A percentile compares a stretch with the other conserved stretches of the same genome.
Evolutionary conservation across 1,140 invertebrate genomes (phyloP).

Genomic region (Telenomus remus): DNA sequence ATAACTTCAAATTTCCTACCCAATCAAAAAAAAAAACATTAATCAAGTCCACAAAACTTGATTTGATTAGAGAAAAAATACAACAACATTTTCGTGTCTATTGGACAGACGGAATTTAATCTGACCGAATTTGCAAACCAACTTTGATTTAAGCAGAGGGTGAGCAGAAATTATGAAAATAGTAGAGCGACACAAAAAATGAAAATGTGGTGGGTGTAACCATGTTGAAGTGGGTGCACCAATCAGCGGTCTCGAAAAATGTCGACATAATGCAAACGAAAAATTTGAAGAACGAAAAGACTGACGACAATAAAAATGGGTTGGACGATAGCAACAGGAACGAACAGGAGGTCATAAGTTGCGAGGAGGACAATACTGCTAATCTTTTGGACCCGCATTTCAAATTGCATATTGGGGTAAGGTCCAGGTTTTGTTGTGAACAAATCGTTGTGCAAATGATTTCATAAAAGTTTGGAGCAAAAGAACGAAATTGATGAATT

Average conservation of each 20-base stretch:
- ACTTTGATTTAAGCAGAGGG: too few species aligned
- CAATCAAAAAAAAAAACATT: too few species aligned
- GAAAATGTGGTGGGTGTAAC: constrained; percentile 52
- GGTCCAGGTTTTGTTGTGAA: background rate
- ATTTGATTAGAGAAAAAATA: too few species aligned
- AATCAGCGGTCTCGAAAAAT: constrained; percentile 66
- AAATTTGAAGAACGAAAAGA: constrained; percentile 15
- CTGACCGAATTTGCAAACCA: too few species aligned
- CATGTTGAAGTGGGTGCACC: constrained; percentile 75
- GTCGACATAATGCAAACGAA: constrained; percentile 51
- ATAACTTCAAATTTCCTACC: too few species aligned
- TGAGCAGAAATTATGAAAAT: too few species aligned
- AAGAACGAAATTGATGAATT: too few species aligned
- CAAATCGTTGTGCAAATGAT: too few species aligned
- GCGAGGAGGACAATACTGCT: constrained; percentile 6
- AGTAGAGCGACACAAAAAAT: background rate
- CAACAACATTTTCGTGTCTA: too few species aligned
- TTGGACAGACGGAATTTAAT: too few species aligned
- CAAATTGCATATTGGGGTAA: constrained; percentile 43
- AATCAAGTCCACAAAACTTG: too few species aligned
- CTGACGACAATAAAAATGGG: constrained; percentile 13
- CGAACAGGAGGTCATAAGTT: constrained; percentile 1
- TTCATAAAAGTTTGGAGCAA: too few species aligned
- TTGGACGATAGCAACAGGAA: background rate
- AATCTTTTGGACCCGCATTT: constrained; percentile 3